Conservation (phyloP, 1,140 invertebrate species). For the Coptotermes formosanus region DNA sequence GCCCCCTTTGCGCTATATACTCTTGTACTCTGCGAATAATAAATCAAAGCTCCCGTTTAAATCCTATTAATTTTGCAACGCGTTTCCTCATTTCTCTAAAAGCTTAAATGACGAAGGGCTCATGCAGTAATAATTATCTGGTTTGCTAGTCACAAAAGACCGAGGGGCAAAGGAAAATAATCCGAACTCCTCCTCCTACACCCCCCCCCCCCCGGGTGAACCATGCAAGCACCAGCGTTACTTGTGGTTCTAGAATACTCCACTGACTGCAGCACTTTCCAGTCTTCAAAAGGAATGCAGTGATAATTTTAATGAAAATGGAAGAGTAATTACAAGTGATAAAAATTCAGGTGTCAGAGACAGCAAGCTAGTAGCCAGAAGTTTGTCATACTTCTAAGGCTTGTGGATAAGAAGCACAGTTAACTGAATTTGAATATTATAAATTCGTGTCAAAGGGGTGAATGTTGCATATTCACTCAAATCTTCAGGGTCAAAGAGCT, state of each 20-base stretch:
- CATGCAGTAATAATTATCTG: conserved; percentile 19
- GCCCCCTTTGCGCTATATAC: neutral
- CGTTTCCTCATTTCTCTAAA: neutral
- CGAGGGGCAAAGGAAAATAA: neutral
- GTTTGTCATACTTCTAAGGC: too few relatives aligned
- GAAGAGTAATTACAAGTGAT: too few relatives aligned
- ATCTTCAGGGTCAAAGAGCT: too few relatives aligned
- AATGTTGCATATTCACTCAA: too few relatives aligned
- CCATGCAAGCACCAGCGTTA: neutral
- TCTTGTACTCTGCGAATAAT: neutral
- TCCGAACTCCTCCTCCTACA: neutral
- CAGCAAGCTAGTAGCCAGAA: too few relatives aligned
- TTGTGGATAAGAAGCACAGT: too few relatives aligned
- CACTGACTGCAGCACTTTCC: neutral
- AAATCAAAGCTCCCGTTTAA: conserved; percentile 3
- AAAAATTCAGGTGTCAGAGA: too few relatives aligned
- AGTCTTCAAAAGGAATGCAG: neutral
- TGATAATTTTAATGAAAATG: too few relatives aligned
- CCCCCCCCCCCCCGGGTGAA: too few relatives aligned
- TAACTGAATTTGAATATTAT: too few relatives aligned
- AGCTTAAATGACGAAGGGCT: conserved; percentile 7
- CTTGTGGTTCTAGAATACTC: neutral
- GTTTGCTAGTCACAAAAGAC: conserved; percentile 4
- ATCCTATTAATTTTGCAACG: conserved; percentile 17
- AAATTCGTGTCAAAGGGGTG: too few relatives aligned